Conservation (phyloP, 2,888 invertebrate species). For the Drosophila atripex region DNA sequence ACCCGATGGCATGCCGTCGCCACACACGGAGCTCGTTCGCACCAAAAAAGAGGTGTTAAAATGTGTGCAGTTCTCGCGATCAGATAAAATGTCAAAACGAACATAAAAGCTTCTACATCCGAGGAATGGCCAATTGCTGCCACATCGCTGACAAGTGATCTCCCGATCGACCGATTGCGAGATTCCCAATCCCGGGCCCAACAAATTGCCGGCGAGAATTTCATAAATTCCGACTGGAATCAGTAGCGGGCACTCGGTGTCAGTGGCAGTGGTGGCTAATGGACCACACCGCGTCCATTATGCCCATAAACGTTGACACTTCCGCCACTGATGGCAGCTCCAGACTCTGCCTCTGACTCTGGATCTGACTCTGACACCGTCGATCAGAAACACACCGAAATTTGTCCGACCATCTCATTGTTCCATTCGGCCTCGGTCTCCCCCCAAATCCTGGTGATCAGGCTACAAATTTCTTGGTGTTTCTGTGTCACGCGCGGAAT, state of each 20-base stretch:
- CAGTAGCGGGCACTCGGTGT: constrained; percentile 57
- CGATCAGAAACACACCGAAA: constrained; percentile 77
- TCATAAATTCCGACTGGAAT: constrained; percentile 75
- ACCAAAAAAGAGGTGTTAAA: constrained; percentile 71
- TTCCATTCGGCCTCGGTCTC: not conserved
- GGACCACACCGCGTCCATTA: constrained; percentile 80
- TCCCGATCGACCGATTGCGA: constrained; percentile 28
- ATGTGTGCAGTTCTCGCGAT: constrained; percentile 81
- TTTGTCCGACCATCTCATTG: constrained; percentile 67
- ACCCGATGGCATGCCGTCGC: constrained; percentile 35
- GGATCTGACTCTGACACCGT: constrained; percentile 52
- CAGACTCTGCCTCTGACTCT: constrained; percentile 15
- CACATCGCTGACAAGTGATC: constrained; percentile 35
- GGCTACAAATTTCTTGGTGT: constrained; percentile 78
- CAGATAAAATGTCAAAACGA: constrained; percentile 82
- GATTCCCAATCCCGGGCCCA: constrained; percentile 46
- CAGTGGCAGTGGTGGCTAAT: constrained; percentile 55
- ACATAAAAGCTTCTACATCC: constrained; percentile 82
- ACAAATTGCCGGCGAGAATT: constrained; percentile 71
- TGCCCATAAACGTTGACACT: constrained; percentile 81
- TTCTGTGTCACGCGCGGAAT: constrained; percentile 78
- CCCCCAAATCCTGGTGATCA: constrained; percentile 24
- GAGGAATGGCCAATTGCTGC: constrained; percentile 79
- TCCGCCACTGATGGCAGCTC: constrained; percentile 61
- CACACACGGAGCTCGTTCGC: constrained; percentile 32